Evolutionary conservation across 2,797 vertebrate species (phyloP), one percentile per base, ranked within the genome.

Genomic region (Odontamblyopus lacepedii): DNA sequence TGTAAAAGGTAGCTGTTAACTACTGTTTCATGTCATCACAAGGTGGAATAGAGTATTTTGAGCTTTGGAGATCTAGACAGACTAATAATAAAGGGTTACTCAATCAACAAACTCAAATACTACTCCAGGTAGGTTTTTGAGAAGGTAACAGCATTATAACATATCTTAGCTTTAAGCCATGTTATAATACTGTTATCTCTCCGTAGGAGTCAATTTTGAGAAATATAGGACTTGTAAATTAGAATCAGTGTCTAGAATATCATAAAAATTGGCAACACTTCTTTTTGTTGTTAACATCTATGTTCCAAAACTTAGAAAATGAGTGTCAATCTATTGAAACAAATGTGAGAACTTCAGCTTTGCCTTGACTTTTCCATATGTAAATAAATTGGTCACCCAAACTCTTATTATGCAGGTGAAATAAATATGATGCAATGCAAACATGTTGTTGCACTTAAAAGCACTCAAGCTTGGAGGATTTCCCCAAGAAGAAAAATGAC

Each of bases 351-450:
- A 23, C 3, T 19, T 63, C 4, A 48, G 6, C 53, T 48, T 32
- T 26, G 1, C 65, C 50, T 26, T 51, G 51, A 50, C 15, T 8
- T 32, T 12, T 18, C 44, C 13, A 2, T 30, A 48, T 72, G 55
- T 15, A 68, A 11, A 62, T 65, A 68, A 6, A 62, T 61, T 26
- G 23, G 44, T 26, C 41, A 26, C 63, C 23, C 41, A 18, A 29
- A 48, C 41, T 48, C 26, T 29, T 44, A 26, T 29, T 44, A 26
- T 48, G 41, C 35, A 6, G 11, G 29, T 6, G 7, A 64, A 78
- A 70, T 12, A 72, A 13, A 70, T 66, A 23, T 67, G 44, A 61
- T 63, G 13, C 41, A 35, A 11, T 60, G 57, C 61, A 63, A 48
- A 26, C 7, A 1, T 38, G 29, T 51, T 50, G 63, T 59, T 29